Conservation (phyloP, 2,888 invertebrate genomes). For the Zelleria hepariella region DNA sequence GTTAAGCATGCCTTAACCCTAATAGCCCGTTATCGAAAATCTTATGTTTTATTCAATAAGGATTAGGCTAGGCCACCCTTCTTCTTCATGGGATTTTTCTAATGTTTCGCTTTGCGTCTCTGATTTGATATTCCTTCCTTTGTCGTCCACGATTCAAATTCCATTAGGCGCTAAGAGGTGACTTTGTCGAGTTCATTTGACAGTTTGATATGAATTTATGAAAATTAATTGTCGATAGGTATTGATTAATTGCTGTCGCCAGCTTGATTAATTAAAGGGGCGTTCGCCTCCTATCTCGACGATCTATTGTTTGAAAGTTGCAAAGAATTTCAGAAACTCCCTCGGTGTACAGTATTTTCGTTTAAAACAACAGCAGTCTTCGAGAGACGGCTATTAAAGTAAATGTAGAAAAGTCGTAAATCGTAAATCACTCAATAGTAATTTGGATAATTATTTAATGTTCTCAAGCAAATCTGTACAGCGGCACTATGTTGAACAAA, state of each 20-base stretch:
- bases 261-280: neutral
- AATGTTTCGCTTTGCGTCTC: neutral
- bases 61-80: conserved; percentile 39
- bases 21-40: conserved; percentile 61
- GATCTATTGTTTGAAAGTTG: neutral
- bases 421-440: neutral
- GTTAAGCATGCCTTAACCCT: conserved; percentile 58
- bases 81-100: conserved; percentile 18
- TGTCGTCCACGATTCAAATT: neutral
- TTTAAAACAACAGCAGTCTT: neutral
- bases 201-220: neutral
- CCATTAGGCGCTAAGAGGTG: no score
- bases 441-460: neutral
- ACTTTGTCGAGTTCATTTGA: neutral
- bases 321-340: neutral
- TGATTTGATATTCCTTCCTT: neutral
- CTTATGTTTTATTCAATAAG: conserved; percentile 67
- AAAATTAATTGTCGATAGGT: neutral
- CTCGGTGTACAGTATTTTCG: neutral
- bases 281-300: neutral
- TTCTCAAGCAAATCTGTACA: neutral
- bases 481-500: neutral
- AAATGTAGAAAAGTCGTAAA: neutral
- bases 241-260: neutral
- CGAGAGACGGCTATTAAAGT: neutral